phyloP scores from a whole-genome alignment of 2,888 invertebrate genomes.

The Carpatolechia fugitivella region DNA sequence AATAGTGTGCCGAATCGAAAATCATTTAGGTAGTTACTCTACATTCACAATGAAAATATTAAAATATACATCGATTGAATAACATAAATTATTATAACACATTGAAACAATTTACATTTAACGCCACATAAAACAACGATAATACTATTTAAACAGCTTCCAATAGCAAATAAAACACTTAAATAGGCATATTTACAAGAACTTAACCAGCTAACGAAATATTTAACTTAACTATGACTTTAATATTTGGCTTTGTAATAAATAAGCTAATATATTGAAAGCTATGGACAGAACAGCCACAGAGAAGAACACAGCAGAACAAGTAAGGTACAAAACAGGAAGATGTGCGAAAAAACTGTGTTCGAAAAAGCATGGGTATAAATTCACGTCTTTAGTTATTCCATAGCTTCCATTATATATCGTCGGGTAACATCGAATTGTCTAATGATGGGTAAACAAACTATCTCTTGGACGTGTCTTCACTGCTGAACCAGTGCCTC shows the following conservation, averaged over 20 bases:
- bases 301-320: too few relatives aligned
- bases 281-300: slow-evolving; percentile 52
- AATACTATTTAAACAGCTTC: slow-evolving; percentile 70
- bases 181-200: slow-evolving; percentile 68
- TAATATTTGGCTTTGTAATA: slow-evolving; percentile 79
- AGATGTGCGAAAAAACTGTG: too few relatives aligned
- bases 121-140: slow-evolving; percentile 70
- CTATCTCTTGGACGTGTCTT: slow-evolving; percentile 73
- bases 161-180: slow-evolving; percentile 68
- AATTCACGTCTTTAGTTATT: slow-evolving; percentile 34
- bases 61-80: slow-evolving; percentile 67
- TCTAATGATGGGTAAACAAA: slow-evolving; percentile 46
- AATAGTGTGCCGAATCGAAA: slow-evolving; percentile 25
- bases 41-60: slow-evolving; percentile 61
- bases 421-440: slow-evolving; percentile 77
- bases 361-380: slow-evolving; percentile 14
- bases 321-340: too few relatives aligned
- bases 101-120: slow-evolving; percentile 66
- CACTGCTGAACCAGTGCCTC: slow-evolving; percentile 73
- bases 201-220: slow-evolving; percentile 71
- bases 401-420: slow-evolving; percentile 75
- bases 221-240: slow-evolving; percentile 72
- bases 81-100: slow-evolving; percentile 46
- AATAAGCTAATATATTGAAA: slow-evolving; percentile 76
- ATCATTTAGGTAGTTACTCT: slow-evolving; percentile 52